Evolutionary conservation across 2,888 invertebrate species (phyloP).

Genomic region (Microctonus brassicae): DNA sequence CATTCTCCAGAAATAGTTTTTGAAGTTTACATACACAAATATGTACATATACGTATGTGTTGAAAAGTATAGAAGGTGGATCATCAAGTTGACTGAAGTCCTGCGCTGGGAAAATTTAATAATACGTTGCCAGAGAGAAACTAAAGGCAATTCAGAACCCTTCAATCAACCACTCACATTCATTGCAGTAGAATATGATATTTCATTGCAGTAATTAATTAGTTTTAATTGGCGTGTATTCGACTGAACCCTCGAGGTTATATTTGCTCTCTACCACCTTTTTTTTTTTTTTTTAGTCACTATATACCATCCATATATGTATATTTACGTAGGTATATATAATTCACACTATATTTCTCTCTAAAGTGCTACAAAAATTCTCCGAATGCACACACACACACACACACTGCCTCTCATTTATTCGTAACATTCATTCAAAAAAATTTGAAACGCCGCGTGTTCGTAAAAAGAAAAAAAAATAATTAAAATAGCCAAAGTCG

Average conservation of each 20-base stretch:
- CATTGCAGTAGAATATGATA: not conserved
- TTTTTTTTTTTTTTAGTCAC: not conserved
- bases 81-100: not conserved
- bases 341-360: not conserved
- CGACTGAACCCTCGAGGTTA: not conserved
- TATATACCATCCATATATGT: too few relatives aligned
- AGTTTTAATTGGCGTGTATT: not conserved
- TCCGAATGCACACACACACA: not conserved
- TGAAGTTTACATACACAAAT: not conserved
- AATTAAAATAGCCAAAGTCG: too few relatives aligned
- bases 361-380: not conserved
- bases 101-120: not conserved
- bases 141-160: not conserved
- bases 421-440: not conserved
- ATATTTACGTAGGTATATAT: too few relatives aligned
- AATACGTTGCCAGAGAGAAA: not conserved
- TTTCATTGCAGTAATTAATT: not conserved
- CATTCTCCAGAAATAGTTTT: not conserved
- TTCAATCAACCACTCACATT: not conserved
- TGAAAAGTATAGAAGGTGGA: not conserved
- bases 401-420: not conserved
- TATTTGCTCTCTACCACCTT: not conserved
- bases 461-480: slow-evolving; percentile 1
- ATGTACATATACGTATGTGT: not conserved
- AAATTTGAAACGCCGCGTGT: not conserved